A percentile compares a stretch with the other conserved stretches of the same genome.
Evolutionary conservation across 2,113 vertebrate genomes (phyloP).

Genomic region (Oplegnathus fasciatus): DNA sequence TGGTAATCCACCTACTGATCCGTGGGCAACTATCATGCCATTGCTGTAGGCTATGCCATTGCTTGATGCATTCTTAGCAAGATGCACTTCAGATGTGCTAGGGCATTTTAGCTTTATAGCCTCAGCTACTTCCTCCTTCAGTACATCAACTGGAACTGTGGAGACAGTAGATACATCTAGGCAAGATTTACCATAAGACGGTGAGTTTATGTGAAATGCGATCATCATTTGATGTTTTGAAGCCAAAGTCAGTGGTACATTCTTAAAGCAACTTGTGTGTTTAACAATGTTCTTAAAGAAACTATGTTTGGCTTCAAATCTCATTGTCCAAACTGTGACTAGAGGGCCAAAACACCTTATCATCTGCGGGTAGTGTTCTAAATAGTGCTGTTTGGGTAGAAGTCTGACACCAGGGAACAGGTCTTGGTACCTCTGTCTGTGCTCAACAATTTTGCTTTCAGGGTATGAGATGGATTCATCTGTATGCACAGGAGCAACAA

Average conservation of each 20-base stretch:
- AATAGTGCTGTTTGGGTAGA: constrained; percentile 9
- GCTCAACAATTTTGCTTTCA: constrained; percentile 26
- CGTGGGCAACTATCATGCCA: no score
- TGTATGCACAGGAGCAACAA: constrained; percentile 16
- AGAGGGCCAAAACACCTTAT: background rate
- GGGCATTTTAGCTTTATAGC: background rate
- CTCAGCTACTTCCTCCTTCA: background rate
- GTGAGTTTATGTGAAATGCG: constrained; percentile 11
- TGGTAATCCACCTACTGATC: constrained; percentile 22
- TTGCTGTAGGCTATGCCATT: constrained; percentile 18
- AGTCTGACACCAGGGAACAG: constrained; percentile 7
- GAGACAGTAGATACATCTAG: background rate
- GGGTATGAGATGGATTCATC: constrained; percentile 12
- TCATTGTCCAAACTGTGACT: background rate
- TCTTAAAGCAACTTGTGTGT: constrained; percentile 30
- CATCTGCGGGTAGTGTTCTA: background rate
- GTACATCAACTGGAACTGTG: constrained; percentile 4
- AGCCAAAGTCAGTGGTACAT: constrained; percentile 1
- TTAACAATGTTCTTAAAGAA: constrained; percentile 16
- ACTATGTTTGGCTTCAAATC: background rate
- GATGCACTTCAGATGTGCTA: background rate
- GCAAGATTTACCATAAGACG: background rate
- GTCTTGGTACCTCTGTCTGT: constrained; percentile 19
- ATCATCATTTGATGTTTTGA: constrained; percentile 13
- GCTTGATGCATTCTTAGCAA: constrained; percentile 14